phyloP scores from a whole-genome alignment of 2,113 vertebrate species.

The Hydropotes inermis region DNA sequence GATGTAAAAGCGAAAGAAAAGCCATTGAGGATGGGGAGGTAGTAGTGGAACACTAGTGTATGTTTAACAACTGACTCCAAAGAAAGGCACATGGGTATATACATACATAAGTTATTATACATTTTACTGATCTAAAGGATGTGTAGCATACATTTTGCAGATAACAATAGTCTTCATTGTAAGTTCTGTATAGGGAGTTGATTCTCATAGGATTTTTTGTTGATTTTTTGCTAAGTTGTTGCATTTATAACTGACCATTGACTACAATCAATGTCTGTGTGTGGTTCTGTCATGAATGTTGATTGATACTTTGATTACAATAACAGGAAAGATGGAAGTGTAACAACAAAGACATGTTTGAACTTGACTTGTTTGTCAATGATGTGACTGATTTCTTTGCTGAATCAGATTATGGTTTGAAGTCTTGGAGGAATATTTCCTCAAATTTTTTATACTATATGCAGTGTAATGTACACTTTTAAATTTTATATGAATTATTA shows the following conservation, averaged over 20 bases:
- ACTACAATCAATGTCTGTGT: background rate
- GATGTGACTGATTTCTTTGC: background rate
- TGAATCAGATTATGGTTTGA: background rate
- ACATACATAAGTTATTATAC: background rate
- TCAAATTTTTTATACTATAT: background rate
- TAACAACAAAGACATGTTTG: background rate
- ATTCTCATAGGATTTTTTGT: background rate
- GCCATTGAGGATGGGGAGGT: rapidly evolving
- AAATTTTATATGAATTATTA: background rate
- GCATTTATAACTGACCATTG: background rate
- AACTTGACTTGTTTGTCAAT: background rate
- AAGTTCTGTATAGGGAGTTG: background rate
- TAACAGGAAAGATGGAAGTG: background rate
- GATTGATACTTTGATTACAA: slow-evolving; percentile 3
- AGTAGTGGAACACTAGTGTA: background rate
- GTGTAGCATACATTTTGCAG: background rate
- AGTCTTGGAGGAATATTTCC: background rate
- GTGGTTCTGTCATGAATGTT: background rate
- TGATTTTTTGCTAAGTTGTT: background rate
- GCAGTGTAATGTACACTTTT: background rate
- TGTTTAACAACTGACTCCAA: background rate
- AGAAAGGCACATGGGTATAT: background rate
- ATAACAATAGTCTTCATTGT: background rate
- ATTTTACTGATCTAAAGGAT: background rate
- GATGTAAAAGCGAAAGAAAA: background rate